Conservation (phyloP, 1,140 invertebrate genomes). For the Eubasilissa regina region DNA sequence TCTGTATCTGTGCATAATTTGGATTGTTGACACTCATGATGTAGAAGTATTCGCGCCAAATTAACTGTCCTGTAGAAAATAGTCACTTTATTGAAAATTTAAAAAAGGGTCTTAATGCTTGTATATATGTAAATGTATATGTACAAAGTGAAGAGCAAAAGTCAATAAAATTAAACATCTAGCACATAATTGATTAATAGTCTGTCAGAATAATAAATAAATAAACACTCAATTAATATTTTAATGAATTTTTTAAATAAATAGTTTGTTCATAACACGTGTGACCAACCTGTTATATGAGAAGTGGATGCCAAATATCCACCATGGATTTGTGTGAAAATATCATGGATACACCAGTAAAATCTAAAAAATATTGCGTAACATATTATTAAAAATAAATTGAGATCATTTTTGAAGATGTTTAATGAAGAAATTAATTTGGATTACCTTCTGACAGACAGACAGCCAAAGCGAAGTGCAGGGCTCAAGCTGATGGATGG, state of each 20-base stretch:
- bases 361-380: conserved; percentile 66
- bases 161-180: no score
- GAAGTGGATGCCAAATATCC: conserved; percentile 65
- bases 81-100: not conserved
- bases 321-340: conserved; percentile 74
- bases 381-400: not conserved
- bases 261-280: not conserved
- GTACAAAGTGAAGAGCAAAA: no score
- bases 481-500: conserved; percentile 80
- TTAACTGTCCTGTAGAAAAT: conserved; percentile 78
- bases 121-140: no score
- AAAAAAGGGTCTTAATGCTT: no score
- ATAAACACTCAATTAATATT: no score
- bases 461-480: conserved; percentile 78
- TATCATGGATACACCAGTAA: conserved; percentile 78
- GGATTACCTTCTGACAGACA: conserved; percentile 74
- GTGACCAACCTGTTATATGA: conserved; percentile 65
- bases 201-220: no score
- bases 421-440: not conserved
- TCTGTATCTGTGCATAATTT: conserved; percentile 79
- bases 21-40: conserved; percentile 80
- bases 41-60: conserved; percentile 88
- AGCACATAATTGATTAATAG: no score
- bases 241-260: no score
- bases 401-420: no score